Evolutionary conservation across 1,140 invertebrate genomes (phyloP).

Genomic region (Himalopsyche phryganea): DNA sequence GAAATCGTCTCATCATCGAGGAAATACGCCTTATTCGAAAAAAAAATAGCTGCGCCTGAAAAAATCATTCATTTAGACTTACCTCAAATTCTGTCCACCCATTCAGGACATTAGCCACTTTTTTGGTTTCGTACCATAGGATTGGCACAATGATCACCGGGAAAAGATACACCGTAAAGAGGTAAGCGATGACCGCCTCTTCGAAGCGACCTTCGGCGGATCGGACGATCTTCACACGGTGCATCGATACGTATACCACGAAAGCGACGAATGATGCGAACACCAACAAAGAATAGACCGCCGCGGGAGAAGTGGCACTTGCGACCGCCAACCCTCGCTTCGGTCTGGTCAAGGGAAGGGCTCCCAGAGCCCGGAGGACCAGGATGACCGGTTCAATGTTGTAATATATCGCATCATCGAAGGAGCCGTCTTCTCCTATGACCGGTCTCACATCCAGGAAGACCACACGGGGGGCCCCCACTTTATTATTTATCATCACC

Average conservation of each 20-base stretch:
- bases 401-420: slow-evolving; percentile 54
- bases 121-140: slow-evolving; percentile 60
- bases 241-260: slow-evolving; percentile 56
- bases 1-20: too few species aligned
- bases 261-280: slow-evolving; percentile 52
- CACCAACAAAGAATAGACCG: slow-evolving; percentile 56
- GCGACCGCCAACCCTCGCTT: slow-evolving; percentile 49
- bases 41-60: too few species aligned
- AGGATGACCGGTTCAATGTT: slow-evolving; percentile 57
- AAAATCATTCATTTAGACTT: too few species aligned
- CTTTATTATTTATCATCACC: background rate
- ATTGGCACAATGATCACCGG: slow-evolving; percentile 59
- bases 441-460: slow-evolving; percentile 30
- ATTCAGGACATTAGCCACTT: slow-evolving; percentile 57
- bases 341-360: slow-evolving; percentile 54
- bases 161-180: slow-evolving; percentile 64
- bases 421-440: background rate
- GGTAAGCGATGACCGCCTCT: slow-evolving; percentile 65
- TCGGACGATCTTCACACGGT: slow-evolving; percentile 56
- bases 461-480: slow-evolving; percentile 8
- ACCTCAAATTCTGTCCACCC: slow-evolving; percentile 62
- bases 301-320: slow-evolving; percentile 47
- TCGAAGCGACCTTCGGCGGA: slow-evolving; percentile 63
- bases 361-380: slow-evolving; percentile 55
- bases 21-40: too few species aligned